These are phyloP conservation scores for Drosophila rubida DNA, from an alignment of 2,888 invertebrate genomes.

Conservation along the genomic window DNA sequence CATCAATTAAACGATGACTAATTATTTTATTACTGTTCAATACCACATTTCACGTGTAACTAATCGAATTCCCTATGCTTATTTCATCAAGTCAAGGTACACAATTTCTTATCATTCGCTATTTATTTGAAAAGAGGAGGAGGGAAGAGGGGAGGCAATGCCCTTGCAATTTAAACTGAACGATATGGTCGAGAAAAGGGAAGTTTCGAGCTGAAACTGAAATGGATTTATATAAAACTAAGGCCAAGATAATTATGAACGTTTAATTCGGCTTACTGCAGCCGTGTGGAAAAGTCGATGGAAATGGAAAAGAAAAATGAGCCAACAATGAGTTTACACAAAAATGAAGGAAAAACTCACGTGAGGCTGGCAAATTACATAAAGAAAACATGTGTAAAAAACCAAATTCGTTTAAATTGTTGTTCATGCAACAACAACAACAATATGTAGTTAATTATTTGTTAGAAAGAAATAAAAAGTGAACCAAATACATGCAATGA, in stretches of 20 bases:
- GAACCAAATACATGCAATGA: conserved; percentile 55
- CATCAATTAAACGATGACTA: conserved; percentile 13
- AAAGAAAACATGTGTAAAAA: conserved; percentile 53
- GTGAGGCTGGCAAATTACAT: conserved; percentile 53
- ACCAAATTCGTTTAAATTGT: conserved; percentile 38
- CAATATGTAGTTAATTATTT: conserved; percentile 50
- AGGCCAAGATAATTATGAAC: conserved; percentile 40
- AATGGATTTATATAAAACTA: conserved; percentile 15
- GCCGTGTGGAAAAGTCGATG: conserved; percentile 25
- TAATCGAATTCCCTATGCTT: conserved; percentile 12
- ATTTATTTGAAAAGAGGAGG: background rate
- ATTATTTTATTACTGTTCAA: background rate
- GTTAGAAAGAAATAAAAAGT: conserved; percentile 47
- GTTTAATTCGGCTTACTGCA: conserved; percentile 55
- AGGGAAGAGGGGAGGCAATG: background rate
- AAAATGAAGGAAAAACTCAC: conserved; percentile 30
- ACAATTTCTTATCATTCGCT: conserved; percentile 16
- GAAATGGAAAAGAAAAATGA: conserved; percentile 34
- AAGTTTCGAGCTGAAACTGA: conserved; percentile 21
- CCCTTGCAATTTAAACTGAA: background rate
- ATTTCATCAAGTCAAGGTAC: conserved; percentile 29
- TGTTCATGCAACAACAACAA: conserved; percentile 64
- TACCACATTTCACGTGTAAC: conserved; percentile 4
- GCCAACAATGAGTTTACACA: conserved; percentile 21
- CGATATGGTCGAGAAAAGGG: conserved; percentile 22